Evolutionary conservation across 2,888 invertebrate species (phyloP).

Genomic region (Barypeithes pellucidus): DNA sequence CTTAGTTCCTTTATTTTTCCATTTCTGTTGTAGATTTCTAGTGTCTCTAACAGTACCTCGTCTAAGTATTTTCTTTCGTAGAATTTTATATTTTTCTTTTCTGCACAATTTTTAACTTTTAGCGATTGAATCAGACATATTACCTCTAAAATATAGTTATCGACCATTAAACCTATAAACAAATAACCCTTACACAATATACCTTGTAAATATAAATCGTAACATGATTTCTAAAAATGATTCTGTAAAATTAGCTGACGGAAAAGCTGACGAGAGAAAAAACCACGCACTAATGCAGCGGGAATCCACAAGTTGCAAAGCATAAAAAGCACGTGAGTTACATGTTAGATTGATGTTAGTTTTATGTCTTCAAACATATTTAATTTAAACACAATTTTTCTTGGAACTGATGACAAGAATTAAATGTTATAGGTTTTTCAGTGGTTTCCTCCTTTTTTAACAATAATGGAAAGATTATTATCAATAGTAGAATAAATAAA

Average conservation of each 20-base stretch:
- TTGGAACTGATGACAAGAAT: background rate
- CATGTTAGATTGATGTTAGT: slow-evolving; percentile 47
- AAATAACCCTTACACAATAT: background rate
- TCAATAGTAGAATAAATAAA: no score
- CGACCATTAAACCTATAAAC: background rate
- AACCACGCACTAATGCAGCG: slow-evolving; percentile 38
- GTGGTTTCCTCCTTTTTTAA: no score
- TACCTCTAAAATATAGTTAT: background rate
- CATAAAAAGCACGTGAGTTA: slow-evolving; percentile 48
- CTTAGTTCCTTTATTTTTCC: background rate
- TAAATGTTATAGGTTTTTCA: no score
- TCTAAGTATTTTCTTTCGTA: background rate
- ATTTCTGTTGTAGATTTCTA: slow-evolving; percentile 23
- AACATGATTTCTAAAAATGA: slow-evolving; percentile 7
- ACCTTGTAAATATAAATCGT: background rate
- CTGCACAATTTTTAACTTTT: slow-evolving; percentile 9
- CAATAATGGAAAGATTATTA: no score
- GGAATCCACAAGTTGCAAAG: slow-evolving; percentile 49
- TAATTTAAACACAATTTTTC: slow-evolving; percentile 9
- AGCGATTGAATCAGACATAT: background rate
- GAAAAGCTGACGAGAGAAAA: slow-evolving; percentile 30
- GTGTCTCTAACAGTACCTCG: slow-evolving; percentile 4
- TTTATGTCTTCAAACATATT: slow-evolving; percentile 29
- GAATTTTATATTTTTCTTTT: slow-evolving; percentile 20
- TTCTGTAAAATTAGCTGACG: slow-evolving; percentile 36